Base-by-base conservation (phyloP, 2,113 vertebrate species). In the Odocoileus hemionus region DNA sequence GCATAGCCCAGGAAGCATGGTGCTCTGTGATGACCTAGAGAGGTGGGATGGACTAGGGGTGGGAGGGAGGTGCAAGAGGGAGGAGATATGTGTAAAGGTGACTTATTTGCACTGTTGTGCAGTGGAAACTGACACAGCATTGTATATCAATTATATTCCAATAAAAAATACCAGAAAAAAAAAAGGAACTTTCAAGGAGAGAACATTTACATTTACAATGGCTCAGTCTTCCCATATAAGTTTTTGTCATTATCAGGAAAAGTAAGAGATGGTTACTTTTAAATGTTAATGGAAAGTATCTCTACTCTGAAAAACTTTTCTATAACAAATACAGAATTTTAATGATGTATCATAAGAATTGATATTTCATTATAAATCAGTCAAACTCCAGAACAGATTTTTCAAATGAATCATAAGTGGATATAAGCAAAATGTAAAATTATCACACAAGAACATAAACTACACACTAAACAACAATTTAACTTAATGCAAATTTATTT, bases 401-500 rank as follows among this genome's bases (percentile, higher is more conserved):
- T 94, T 87, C 57, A 97, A 74, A 74, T 90, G 30, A 95, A 70
- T 70, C n/a, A 64, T 94, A 89, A 94, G 82, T 64, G 12, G 12
- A 86, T 61, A 86, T 25, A 79, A 93, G 64, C 43, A 91, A 90
- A 91, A 47, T 50, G 13, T 76, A 61, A 95, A 90, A 90, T 50
- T 67, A 9, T 58, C 47, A 93, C n/a, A 78, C 16, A 58, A 92
- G 30, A 90, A 70, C 33, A 55, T 78, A 86, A 96, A 90, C 50
- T 82, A 43, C 1, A 70, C 7, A 85, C 26, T 79, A 74, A 96
- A 84, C 36, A 60, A 90, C 5, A 86, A 84, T 64, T 60, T 54
- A 93, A 86, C 76, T 97, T 50, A 79, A 92, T 70, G 57, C 5
- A 91, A 95, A 83, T 95, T 30, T 55, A 90, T 76, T 94, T 89